Base-by-base conservation (phyloP, 2,888 invertebrate species). In the Drosophila siamana region DNA sequence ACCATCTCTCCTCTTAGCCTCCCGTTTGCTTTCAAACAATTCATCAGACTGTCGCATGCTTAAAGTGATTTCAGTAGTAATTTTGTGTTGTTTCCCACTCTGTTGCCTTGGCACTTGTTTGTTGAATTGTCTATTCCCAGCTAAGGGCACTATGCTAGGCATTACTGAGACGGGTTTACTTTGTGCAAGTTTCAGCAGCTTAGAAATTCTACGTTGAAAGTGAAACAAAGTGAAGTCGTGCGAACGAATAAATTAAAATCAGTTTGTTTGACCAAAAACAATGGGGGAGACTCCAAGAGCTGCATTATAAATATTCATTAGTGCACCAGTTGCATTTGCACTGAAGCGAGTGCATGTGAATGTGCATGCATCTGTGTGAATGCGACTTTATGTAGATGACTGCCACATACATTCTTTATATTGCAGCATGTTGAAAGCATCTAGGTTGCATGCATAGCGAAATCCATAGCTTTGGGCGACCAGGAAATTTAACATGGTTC, bases 201-300 rank as follows among this genome's bases (percentile, higher is more conserved):
- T 66, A 55, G 48, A 67, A 59, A 80, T 78, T 70, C 67, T 70
- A 61, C 70, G 73, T 52, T 41, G 71, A 69, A 78, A 81, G 86
- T 78, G 77, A 76, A 85, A 85, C 74, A 87, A 83, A 79, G 74
- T 88, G 82, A 87, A 86, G 71, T 79, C 86, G 80, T 87, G 82
- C 70, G 57, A 69, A 66, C 61, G 82, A 83, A 83, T 83, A 83
- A 69, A 83, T 83, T 83, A 83, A 85, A 82, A 64, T 43, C 43
- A 22, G 61, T 62, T 69, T 30, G 78, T 86, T 82, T 82, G 80
- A 71, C 65, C 65, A 61, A 43, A 33, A 54, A 36, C 48, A 40
- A 48, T 24, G 28, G 59, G 41, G 41, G 16, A 1, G 55, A 44
- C 57, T 46, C n/a, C n/a, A 11, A 46, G 28, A 8, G 55, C 33